Evolutionary conservation across 2,797 vertebrate genomes (phyloP).

Genomic region (Limnodromus scolopaceus): DNA sequence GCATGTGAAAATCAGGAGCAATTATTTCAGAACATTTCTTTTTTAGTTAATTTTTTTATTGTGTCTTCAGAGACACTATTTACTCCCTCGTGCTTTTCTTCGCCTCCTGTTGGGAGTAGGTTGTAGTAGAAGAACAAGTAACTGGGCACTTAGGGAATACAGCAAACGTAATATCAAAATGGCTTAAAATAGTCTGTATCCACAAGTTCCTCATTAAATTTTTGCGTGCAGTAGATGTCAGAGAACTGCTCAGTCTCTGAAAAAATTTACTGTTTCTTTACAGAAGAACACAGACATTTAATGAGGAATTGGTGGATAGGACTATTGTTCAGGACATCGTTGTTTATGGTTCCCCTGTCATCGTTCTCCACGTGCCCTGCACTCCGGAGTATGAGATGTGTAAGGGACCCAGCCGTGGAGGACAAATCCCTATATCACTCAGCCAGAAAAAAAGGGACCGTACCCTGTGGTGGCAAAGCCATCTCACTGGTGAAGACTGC

Average conservation of each 20-base stretch:
- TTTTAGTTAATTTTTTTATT: neutral
- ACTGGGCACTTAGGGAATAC: neutral
- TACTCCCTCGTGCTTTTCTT: neutral
- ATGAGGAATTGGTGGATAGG: neutral
- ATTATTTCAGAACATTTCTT: neutral
- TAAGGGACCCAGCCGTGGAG: neutral
- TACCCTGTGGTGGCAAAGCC: neutral
- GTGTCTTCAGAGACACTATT: neutral
- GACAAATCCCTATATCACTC: neutral
- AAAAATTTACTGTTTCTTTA: neutral
- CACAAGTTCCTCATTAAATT: neutral
- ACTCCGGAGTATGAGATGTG: neutral
- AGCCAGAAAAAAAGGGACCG: neutral
- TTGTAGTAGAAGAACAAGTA: neutral
- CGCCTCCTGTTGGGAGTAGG: neutral
- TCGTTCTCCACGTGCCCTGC: neutral
- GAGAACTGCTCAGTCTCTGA: neutral
- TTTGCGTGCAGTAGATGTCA: neutral
- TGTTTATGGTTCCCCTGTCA: neutral
- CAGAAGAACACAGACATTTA: neutral
- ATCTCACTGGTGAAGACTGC: neutral
- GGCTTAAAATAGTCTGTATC: neutral
- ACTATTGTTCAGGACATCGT: neutral
- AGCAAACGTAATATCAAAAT: neutral
- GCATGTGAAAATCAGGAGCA: neutral